Evolutionary conservation across 2,113 vertebrate species (phyloP).

Genomic region (Sprattus sprattus): DNA sequence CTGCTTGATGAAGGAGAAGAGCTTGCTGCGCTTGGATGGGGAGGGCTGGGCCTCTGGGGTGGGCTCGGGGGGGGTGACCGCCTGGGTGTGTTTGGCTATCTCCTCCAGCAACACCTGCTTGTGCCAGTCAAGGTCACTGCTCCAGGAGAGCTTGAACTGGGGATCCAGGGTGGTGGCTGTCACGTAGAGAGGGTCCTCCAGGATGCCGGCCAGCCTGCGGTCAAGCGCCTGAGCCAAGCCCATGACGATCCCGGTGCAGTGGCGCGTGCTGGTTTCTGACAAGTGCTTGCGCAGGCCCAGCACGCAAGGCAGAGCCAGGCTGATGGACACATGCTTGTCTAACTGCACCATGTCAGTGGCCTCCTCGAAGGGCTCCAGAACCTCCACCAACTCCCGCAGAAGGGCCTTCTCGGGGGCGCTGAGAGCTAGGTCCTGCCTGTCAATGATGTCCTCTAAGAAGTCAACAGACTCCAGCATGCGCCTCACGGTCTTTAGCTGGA

Average conservation of each 20-base stretch:
- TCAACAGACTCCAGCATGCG: conserved; percentile 73
- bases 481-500: conserved; percentile 71
- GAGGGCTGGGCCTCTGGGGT: conserved; percentile 62
- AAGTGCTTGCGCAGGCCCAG: conserved; percentile 76
- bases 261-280: conserved; percentile 66
- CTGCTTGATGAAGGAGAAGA: conserved; percentile 80
- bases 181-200: conserved; percentile 74
- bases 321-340: conserved; percentile 72
- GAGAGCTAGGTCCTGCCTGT: conserved; percentile 65
- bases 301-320: conserved; percentile 74
- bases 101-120: conserved; percentile 72
- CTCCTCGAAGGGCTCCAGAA: conserved; percentile 75
- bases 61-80: conserved; percentile 52
- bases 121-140: conserved; percentile 76
- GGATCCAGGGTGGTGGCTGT: conserved; percentile 75
- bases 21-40: conserved; percentile 71
- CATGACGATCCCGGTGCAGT: conserved; percentile 64
- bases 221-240: conserved; percentile 70
- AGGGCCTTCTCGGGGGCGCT: conserved; percentile 60
- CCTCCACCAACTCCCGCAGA: conserved; percentile 70
- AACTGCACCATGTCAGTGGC: conserved; percentile 77
- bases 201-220: conserved; percentile 63
- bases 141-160: conserved; percentile 81
- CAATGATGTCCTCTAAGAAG: conserved; percentile 74
- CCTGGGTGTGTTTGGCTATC: conserved; percentile 66